Conservation (phyloP, 2,797 vertebrate genomes). For the Mormyrus proboscirostris region DNA sequence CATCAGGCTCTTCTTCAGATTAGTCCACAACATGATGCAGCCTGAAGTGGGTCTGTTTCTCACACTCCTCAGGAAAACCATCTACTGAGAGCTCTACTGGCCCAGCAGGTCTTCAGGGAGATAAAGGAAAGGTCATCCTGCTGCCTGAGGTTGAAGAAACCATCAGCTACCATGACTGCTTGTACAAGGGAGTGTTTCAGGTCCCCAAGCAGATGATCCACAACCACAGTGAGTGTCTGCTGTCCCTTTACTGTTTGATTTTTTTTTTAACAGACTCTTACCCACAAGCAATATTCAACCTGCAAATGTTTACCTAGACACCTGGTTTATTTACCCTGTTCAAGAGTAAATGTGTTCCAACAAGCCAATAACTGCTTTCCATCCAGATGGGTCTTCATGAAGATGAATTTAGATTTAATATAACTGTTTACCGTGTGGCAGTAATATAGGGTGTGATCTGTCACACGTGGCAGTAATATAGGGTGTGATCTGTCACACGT, state of each 20-base stretch:
- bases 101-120: slow-evolving; percentile 85
- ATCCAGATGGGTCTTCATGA: not conserved
- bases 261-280: not conserved
- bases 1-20: not conserved
- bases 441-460: no score
- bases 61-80: slow-evolving; percentile 73
- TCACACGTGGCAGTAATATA: no score
- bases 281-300: not conserved
- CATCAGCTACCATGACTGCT: slow-evolving; percentile 81
- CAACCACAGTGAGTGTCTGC: slow-evolving; percentile 59
- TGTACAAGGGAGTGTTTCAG: slow-evolving; percentile 83
- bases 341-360: not conserved
- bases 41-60: not conserved
- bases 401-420: not conserved
- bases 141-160: slow-evolving; percentile 85
- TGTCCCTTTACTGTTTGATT: not conserved
- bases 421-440: not conserved
- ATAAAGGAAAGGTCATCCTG: slow-evolving; percentile 93
- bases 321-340: not conserved
- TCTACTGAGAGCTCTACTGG: slow-evolving; percentile 85
- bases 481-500: no score
- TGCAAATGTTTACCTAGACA: not conserved
- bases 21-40: not conserved
- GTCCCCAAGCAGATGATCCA: slow-evolving; percentile 89
- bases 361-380: not conserved